Evolutionary conservation across 2,113 vertebrate species (phyloP).

Genomic region (Salvelinus namaycush): DNA sequence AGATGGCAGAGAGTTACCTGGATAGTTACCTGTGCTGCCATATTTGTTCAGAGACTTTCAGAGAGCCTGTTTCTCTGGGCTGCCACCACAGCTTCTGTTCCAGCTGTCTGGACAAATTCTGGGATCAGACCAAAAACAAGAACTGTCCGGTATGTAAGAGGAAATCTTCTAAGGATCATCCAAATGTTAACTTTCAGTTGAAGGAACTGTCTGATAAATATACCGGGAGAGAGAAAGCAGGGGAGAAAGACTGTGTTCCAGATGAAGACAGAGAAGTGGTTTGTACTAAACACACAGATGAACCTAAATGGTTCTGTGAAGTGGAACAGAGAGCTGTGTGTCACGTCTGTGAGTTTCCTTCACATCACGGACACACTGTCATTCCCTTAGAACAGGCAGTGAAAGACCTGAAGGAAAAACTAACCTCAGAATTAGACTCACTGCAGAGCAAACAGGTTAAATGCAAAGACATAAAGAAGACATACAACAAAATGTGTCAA

Average conservation of each 20-base stretch:
- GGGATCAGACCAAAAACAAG: conserved; percentile 25
- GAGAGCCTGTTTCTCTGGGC: conserved; percentile 41
- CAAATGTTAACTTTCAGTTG: not conserved
- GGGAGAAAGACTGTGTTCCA: not conserved
- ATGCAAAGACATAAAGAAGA: conserved; percentile 20
- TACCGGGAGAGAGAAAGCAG: conserved; percentile 1
- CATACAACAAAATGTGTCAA: conserved; percentile 15
- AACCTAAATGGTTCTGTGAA: conserved; percentile 23
- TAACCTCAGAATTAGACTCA: not conserved
- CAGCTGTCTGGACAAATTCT: conserved; percentile 43
- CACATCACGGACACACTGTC: conserved; percentile 30
- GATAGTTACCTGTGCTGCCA: conserved; percentile 27
- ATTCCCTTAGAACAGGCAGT: conserved; percentile 45
- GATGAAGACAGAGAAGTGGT: not conserved
- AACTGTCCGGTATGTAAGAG: conserved; percentile 46
- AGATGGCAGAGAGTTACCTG: conserved; percentile 26
- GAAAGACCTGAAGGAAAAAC: conserved; percentile 34
- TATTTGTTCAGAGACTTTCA: conserved; percentile 47
- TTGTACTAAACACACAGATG: conserved; percentile 7
- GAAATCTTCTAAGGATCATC: not conserved
- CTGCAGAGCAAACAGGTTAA: not conserved
- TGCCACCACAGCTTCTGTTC: conserved; percentile 49
- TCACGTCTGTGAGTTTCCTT: conserved; percentile 38
- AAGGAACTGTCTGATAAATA: conserved; percentile 30
- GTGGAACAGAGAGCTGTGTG: conserved; percentile 33